These are phyloP conservation scores for Nesidiocoris tenuis DNA, from an alignment of 2,888 invertebrate species.

Conservation along the genomic window DNA sequence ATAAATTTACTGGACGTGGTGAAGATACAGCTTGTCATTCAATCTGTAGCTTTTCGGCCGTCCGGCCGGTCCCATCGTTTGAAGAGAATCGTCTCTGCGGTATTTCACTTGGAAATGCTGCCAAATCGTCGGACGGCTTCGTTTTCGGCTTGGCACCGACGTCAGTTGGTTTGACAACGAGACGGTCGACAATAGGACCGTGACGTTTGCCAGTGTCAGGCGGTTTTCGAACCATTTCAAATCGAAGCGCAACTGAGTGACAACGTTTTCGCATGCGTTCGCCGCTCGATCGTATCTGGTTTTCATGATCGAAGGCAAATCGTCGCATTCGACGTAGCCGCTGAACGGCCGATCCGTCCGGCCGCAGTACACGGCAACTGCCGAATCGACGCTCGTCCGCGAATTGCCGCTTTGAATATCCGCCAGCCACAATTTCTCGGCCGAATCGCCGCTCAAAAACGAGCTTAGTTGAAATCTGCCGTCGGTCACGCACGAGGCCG, in stretches of 20 bases:
- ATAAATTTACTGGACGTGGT: too few relatives aligned
- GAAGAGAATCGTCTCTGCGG: not conserved
- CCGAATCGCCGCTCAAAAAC: slow-evolving; percentile 2
- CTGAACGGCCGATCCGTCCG: not conserved
- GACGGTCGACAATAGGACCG: not conserved
- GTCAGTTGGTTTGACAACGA: not conserved
- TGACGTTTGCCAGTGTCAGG: not conserved
- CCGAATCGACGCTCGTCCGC: not conserved
- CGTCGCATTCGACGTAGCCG: not conserved
- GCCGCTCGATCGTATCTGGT: not conserved
- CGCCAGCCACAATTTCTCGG: not conserved
- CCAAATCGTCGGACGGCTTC: not conserved
- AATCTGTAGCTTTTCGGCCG: not conserved
- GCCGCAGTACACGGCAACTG: slow-evolving; percentile 7
- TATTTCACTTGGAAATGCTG: slow-evolving; percentile 1
- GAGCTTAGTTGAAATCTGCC: not conserved
- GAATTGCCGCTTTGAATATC: slow-evolving; percentile 10
- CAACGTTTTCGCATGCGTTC: slow-evolving; percentile 9
- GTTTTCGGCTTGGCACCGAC: slow-evolving; percentile 2
- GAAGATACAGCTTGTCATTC: not conserved
- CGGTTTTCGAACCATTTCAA: slow-evolving; percentile 7
- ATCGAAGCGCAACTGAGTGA: not conserved
- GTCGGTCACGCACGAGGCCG: slow-evolving; percentile 26
- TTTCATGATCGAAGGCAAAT: not conserved
- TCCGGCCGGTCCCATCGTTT: not conserved